phyloP scores from a whole-genome alignment of 2,113 vertebrate species.

The Phrynosoma blainvillii region DNA sequence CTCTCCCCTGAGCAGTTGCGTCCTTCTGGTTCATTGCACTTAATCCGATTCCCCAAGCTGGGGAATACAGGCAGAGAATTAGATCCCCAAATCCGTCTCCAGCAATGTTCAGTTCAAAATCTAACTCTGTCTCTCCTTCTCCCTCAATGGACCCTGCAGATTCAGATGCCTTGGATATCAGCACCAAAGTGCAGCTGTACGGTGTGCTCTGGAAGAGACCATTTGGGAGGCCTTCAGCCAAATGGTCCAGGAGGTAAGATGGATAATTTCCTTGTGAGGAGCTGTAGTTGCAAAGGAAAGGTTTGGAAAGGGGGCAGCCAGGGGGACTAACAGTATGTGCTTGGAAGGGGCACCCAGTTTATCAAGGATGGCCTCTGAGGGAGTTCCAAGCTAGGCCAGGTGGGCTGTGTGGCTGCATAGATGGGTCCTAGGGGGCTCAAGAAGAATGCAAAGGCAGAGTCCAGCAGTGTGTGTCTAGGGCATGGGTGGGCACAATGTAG shows the following conservation, averaged over 20 bases:
- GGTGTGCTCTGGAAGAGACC: slow-evolving; percentile 97
- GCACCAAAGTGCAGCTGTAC: slow-evolving; percentile 96
- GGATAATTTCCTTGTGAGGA: neutral
- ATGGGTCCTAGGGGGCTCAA: neutral
- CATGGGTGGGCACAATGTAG: no score
- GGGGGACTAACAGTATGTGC: neutral
- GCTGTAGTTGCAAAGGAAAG: accelerated
- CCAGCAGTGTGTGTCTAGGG: no score
- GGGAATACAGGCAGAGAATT: slow-evolving; percentile 27
- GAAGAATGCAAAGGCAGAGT: neutral
- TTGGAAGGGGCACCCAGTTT: neutral
- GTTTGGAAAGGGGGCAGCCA: neutral
- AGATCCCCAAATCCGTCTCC: neutral
- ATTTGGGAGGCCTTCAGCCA: slow-evolving; percentile 91
- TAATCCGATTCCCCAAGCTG: slow-evolving; percentile 65
- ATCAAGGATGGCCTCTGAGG: neutral
- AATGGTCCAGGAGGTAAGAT: slow-evolving; percentile 94
- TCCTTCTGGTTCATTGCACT: slow-evolving; percentile 62
- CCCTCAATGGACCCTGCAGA: slow-evolving; percentile 92
- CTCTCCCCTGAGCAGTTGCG: slow-evolving; percentile 20
- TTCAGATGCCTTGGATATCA: slow-evolving; percentile 89
- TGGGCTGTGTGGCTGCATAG: neutral
- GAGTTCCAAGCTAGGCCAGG: neutral
- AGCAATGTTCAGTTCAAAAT: slow-evolving; percentile 83
- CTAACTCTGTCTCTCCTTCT: slow-evolving; percentile 81